phyloP scores from a whole-genome alignment of 2,113 vertebrate species.

The Amphiprion percula region DNA sequence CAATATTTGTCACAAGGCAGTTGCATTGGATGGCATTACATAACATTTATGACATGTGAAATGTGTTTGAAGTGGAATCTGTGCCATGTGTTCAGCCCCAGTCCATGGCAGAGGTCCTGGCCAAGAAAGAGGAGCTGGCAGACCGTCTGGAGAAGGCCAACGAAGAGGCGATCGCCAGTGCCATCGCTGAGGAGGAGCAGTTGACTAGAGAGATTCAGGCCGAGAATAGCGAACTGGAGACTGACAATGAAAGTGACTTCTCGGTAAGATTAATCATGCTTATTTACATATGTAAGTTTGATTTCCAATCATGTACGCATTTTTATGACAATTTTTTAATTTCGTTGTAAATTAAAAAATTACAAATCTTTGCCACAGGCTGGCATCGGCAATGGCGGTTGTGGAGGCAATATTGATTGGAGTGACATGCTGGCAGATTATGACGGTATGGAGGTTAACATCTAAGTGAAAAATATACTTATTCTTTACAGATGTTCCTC shows the following conservation, averaged over 20 bases:
- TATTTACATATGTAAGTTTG: neutral
- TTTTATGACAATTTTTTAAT: neutral
- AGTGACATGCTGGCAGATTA: conserved; percentile 97
- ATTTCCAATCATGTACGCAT: neutral
- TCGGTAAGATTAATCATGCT: conserved; percentile 85
- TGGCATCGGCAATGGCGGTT: conserved; percentile 88
- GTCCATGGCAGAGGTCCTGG: conserved; percentile 98
- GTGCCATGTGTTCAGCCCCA: conserved; percentile 81
- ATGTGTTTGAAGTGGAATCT: conserved; percentile 48
- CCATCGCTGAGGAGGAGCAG: conserved; percentile 98
- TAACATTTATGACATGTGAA: conserved; percentile 15
- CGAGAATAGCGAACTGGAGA: conserved; percentile 94
- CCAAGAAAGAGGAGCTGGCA: conserved; percentile 97
- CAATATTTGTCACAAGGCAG: too few relatives aligned
- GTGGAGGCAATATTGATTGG: conserved; percentile 94
- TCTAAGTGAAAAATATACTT: neutral
- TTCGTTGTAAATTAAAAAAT: neutral
- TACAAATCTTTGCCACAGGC: conserved; percentile 81
- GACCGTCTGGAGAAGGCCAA: conserved; percentile 97
- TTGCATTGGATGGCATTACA: conserved; percentile 24
- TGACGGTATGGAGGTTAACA: conserved; percentile 87
- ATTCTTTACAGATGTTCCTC: neutral
- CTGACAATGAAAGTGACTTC: conserved; percentile 95
- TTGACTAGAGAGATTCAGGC: conserved; percentile 96
- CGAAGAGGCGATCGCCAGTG: conserved; percentile 98